These are phyloP conservation scores for Mus minutoides DNA, from an alignment of 2,797 vertebrate species.

Conservation along the genomic window DNA sequence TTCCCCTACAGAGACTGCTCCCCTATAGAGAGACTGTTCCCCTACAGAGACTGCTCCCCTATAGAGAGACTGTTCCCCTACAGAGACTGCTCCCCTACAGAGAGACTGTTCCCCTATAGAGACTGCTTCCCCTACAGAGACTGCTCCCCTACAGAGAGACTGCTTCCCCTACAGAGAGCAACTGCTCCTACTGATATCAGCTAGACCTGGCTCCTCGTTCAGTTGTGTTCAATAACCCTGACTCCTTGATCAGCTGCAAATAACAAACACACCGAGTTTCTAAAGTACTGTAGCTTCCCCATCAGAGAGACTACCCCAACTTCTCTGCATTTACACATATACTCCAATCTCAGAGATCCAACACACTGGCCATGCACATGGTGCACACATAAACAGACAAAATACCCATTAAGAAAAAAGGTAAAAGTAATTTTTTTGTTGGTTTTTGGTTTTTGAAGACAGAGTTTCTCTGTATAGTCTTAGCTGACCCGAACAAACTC, in stretches of 20 bases:
- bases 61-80: neutral
- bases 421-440: neutral
- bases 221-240: neutral
- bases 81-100: neutral
- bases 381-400: neutral
- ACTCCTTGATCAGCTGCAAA: neutral
- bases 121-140: too few species aligned
- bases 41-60: neutral
- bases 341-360: neutral
- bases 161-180: neutral
- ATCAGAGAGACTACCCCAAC: neutral
- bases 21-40: neutral
- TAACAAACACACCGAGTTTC: neutral
- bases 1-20: neutral
- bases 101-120: neutral
- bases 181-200: neutral
- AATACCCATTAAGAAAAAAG: neutral
- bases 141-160: neutral
- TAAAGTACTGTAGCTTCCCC: neutral
- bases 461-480: neutral
- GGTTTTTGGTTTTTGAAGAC: neutral
- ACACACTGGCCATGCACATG: neutral
- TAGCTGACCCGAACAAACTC: neutral
- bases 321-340: neutral
- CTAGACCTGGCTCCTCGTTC: neutral